Evolutionary conservation across 2,797 vertebrate species (phyloP).

Genomic region (Aeoliscus strigatus): DNA sequence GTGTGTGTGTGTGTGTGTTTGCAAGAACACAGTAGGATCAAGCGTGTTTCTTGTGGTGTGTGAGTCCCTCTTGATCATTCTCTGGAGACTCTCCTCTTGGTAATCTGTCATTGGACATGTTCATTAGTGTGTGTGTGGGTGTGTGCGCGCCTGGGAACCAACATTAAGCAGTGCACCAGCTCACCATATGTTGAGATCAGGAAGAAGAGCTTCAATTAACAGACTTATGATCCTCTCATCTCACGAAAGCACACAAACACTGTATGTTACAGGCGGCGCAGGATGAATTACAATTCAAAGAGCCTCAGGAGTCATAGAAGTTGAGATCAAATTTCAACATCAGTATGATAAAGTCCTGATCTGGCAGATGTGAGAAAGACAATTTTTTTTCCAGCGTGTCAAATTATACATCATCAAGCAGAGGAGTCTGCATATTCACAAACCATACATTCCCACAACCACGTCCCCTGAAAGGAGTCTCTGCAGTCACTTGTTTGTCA

Average conservation of each 20-base stretch:
- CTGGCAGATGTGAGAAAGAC: not conserved
- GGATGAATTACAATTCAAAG: not conserved
- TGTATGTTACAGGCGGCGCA: not conserved
- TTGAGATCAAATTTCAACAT: slow-evolving; percentile 1
- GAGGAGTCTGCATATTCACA: no score
- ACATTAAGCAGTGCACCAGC: slow-evolving; percentile 56
- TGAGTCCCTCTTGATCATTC: slow-evolving; percentile 35
- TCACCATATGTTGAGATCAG: slow-evolving; percentile 60
- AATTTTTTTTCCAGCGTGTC: no score
- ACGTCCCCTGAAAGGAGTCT: no score
- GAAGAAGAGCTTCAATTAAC: slow-evolving; percentile 53
- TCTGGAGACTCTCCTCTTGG: slow-evolving; percentile 36
- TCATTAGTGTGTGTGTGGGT: slow-evolving; percentile 50
- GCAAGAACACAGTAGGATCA: slow-evolving; percentile 32
- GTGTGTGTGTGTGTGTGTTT: no score
- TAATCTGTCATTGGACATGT: slow-evolving; percentile 62
- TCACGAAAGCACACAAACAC: slow-evolving; percentile 11
- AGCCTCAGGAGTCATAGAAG: not conserved
- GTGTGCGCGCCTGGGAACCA: slow-evolving; percentile 40
- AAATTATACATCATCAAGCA: no score
- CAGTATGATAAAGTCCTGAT: not conserved
- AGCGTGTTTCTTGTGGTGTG: slow-evolving; percentile 29
- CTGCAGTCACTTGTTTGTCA: no score
- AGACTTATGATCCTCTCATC: slow-evolving; percentile 46
- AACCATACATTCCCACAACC: no score